These are phyloP conservation scores for Latheticus oryzae DNA, from an alignment of 2,888 invertebrate genomes.

Conservation along the genomic window DNA sequence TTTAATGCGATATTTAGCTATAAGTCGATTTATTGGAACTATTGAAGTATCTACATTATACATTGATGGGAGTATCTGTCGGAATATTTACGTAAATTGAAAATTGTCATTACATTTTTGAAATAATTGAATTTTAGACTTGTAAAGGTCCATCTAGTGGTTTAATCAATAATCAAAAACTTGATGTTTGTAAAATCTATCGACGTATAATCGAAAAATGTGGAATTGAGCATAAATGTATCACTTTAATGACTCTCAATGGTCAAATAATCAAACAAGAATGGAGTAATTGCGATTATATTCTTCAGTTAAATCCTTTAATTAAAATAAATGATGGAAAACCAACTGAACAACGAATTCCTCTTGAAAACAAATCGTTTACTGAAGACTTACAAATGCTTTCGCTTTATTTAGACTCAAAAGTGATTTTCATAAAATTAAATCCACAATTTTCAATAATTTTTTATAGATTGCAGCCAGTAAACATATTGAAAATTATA, in stretches of 20 bases:
- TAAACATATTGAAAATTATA: conserved; percentile 70
- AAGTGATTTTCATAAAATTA: too few relatives aligned
- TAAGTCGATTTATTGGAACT: conserved; percentile 68
- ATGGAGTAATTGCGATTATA: conserved; percentile 70
- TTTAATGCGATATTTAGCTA: conserved; percentile 71
- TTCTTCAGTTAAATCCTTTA: conserved; percentile 72
- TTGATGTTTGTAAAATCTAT: conserved; percentile 71
- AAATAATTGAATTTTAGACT: conserved; percentile 60
- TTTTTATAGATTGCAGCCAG: conserved; percentile 44
- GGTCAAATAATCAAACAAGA: conserved; percentile 73
- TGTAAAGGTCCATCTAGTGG: conserved; percentile 69
- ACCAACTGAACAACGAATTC: conserved; percentile 60
- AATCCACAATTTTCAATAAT: too few relatives aligned
- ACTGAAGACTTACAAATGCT: conserved; percentile 71
- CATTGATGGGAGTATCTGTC: conserved; percentile 71
- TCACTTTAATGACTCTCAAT: conserved; percentile 69
- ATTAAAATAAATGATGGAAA: conserved; percentile 53
- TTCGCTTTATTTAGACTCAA: conserved; percentile 73
- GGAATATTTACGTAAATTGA: conserved; percentile 74
- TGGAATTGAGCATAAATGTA: conserved; percentile 68
- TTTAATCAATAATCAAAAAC: conserved; percentile 67
- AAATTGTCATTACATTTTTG: conserved; percentile 3
- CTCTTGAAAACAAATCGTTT: conserved; percentile 68
- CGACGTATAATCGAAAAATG: conserved; percentile 71
- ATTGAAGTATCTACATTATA: conserved; percentile 70